Base-by-base conservation (phyloP, 2,888 invertebrate species). In the Choreutis nemorana region DNA sequence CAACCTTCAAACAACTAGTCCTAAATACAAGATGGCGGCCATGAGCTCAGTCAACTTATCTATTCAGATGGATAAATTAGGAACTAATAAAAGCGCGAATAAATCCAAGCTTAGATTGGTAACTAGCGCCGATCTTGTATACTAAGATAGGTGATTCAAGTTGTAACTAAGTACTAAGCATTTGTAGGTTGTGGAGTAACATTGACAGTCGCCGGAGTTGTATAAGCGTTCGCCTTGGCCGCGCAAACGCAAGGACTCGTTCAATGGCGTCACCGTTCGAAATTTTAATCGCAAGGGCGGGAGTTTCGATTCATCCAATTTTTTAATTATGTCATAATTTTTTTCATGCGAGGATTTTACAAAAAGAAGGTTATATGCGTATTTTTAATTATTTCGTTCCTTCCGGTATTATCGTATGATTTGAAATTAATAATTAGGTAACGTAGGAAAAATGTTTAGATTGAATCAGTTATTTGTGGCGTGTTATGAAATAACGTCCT, bases 111-210 rank as follows among this genome's bases (percentile, higher is more conserved):
- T n/a, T n/a, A n/a, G n/a, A n/a, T n/a, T n/a, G n/a, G n/a, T n/a
- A n/a, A n/a, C n/a, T n/a, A n/a, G n/a, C n/a, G n/a, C n/a, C n/a
- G n/a, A n/a, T n/a, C n/a, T n/a, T n/a, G n/a, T n/a, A n/a, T n/a
- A n/a, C n/a, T n/a, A n/a, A n/a, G n/a, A n/a, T n/a, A n/a, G n/a
- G n/a, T n/a, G n/a, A n/a, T n/a, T n/a, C n/a, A n/a, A n/a, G n/a
- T n/a, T n/a, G 15, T 9, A 14, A 14, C 25, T 31, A 30, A 18
- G 29, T 24, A 25, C 29, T 32, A 38, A 40, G 42, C 45, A 45
- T 48, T 55, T 55, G 57, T 60, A 61, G 60, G 61, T 56, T 60
- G 57, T 60, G 59, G 67, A 66, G 71, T 71, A 66, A 70, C 71
- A 71, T 71, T 71, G 71, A 68, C 71, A 63, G 61, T 62, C 52